Base-by-base conservation (phyloP, 2,113 vertebrate species). In the Myxocyprinus asiaticus region DNA sequence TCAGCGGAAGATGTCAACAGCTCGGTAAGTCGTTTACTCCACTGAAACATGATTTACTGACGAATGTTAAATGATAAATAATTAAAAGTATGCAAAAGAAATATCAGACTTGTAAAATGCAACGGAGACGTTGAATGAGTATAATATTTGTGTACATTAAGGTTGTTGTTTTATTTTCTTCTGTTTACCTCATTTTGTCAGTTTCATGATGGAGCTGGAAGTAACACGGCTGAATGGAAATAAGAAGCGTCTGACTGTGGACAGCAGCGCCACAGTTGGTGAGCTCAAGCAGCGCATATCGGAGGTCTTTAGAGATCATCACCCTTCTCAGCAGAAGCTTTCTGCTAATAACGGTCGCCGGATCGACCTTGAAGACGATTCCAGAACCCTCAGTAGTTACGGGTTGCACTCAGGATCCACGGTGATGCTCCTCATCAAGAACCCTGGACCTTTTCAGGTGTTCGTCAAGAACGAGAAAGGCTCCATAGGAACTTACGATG, bases 381-480 rank as follows among this genome's bases (percentile, higher is more conserved):
- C 44, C 0, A 33, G 0, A 33, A 0, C 42, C 0, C 3, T 91
- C 33, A 9, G 70, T 11, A 59, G 1, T 55, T 91, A 86, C 76
- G 83, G 87, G 0, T 4, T 92, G 11, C 9, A 12, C 7, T 12
- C 78, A 0, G 91, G 88, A 2, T 88, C 84, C 74, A 68, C 0
- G 2, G 72, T 93, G 33, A 79, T 68, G 0, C 86, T 92, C 65
- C 75, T 93, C 84, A 42, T 92, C 55, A 77, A 47, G 6, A 58
- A 73, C 7, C 83, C 85, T 2, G 4, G 6, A 10, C 17, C 59
- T 0, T 47, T 88, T 5, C 87, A 93, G 62, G 89, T 93, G 51
- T 90, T 91, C 72, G 84, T 94, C 50, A 83, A 0, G 64, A 91
- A 89, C 11, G 84, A 81, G 0, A 88, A 87, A 7, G 83, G 85